Percentiles rank a stretch among this genome's conserved stretches.
These are phyloP conservation scores for Pelosia muscerda DNA, from an alignment of 2,888 invertebrate genomes.

Conservation along the genomic window DNA sequence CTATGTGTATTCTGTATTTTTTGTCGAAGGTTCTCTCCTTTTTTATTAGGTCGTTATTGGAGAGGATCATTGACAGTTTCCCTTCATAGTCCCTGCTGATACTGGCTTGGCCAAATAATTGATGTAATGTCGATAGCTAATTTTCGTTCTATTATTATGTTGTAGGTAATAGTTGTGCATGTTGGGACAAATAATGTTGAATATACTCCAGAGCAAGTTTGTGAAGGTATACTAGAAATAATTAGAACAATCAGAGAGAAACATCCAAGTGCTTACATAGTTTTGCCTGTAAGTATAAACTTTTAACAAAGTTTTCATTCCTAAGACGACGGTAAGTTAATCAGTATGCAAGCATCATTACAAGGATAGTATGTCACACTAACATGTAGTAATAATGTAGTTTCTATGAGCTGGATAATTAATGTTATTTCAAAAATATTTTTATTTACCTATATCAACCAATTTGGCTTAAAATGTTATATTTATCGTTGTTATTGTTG, in stretches of 20 bases:
- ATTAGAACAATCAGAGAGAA: slow-evolving; percentile 91
- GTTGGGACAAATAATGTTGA: slow-evolving; percentile 96
- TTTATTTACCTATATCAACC: neutral
- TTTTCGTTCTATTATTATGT: slow-evolving; percentile 30
- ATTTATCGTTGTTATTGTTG: slow-evolving; percentile 56
- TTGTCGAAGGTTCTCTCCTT: too few species aligned
- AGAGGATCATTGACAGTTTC: too few species aligned
- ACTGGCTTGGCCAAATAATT: too few species aligned
- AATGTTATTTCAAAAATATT: neutral
- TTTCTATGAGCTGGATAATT: neutral
- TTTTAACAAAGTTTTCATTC: neutral
- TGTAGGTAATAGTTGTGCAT: slow-evolving; percentile 93
- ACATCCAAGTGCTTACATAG: slow-evolving; percentile 93
- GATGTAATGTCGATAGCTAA: neutral
- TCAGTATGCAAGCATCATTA: neutral
- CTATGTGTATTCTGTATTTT: too few species aligned
- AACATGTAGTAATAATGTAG: neutral
- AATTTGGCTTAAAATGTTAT: neutral
- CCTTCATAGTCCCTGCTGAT: too few species aligned
- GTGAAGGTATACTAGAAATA: slow-evolving; percentile 93
- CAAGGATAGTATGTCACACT: slow-evolving; percentile 6
- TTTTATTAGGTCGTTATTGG: too few species aligned
- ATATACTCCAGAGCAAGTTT: slow-evolving; percentile 92
- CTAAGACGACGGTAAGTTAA: neutral
- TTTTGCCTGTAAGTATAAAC: slow-evolving; percentile 91